Evolutionary conservation across 1,140 invertebrate species (phyloP).

Genomic region (Psilanteris sp.): DNA sequence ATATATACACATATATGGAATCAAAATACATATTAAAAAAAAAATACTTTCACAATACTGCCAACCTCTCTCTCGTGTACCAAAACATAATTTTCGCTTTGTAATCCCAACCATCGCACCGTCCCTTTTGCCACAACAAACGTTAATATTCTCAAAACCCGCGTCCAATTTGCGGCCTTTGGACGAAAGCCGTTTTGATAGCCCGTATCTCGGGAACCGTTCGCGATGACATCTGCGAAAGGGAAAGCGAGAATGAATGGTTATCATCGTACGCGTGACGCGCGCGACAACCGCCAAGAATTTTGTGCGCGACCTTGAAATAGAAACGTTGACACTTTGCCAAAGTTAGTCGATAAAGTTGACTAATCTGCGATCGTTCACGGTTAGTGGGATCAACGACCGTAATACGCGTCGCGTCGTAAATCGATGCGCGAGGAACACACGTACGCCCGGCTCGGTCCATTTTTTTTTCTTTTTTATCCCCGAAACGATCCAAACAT

Average conservation of each 20-base stretch:
- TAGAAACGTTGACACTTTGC: constrained; percentile 58
- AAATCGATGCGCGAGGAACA: constrained; percentile 48
- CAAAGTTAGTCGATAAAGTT: constrained; percentile 63
- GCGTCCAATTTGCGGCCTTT: no score
- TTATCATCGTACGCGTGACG: constrained; percentile 47
- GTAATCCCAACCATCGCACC: no score
- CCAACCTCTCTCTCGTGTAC: no score
- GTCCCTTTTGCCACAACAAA: no score
- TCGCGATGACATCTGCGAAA: constrained; percentile 23
- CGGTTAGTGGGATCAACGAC: constrained; percentile 65
- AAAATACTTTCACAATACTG: no score
- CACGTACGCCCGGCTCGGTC: no score
- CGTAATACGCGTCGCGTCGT: constrained; percentile 40
- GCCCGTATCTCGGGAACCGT: no score
- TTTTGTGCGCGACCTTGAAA: constrained; percentile 61
- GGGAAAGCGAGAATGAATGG: constrained; percentile 40
- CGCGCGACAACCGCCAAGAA: constrained; percentile 54
- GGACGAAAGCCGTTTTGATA: no score
- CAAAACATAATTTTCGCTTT: no score
- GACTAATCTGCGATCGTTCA: constrained; percentile 59
- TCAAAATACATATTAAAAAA: no score
- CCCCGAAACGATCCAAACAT: constrained; percentile 60
- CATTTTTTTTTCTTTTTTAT: constrained; percentile 55
- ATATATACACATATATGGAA: no score
- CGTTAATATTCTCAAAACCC: no score